Evolutionary conservation across 2,113 vertebrate species (phyloP).

Genomic region (Felis chaus): DNA sequence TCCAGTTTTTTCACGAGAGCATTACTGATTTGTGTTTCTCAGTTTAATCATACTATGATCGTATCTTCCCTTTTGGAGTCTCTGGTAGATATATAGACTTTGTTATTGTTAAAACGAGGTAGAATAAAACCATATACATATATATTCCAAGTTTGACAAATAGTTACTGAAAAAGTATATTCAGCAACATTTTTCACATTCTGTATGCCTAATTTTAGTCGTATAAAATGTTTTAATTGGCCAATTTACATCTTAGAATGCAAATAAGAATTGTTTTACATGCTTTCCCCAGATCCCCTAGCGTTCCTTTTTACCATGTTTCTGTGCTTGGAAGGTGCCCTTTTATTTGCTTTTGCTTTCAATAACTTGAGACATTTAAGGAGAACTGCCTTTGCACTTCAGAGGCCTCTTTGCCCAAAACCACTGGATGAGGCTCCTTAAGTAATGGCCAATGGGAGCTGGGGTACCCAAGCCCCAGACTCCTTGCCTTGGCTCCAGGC

Average conservation of each 20-base stretch:
- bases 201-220: background rate
- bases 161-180: background rate
- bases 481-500: background rate
- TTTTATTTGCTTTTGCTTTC: background rate
- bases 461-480: background rate
- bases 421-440: background rate
- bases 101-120: background rate
- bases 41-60: background rate
- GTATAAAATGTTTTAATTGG: background rate
- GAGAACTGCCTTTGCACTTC: background rate
- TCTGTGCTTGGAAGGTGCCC: background rate
- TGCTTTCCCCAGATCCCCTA: background rate
- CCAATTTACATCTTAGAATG: background rate
- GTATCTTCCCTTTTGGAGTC: background rate
- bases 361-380: background rate
- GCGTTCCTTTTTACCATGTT: background rate
- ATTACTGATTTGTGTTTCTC: constrained; percentile 20
- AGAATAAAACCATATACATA: background rate
- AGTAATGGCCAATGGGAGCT: background rate
- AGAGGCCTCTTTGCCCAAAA: background rate
- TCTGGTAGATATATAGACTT: background rate
- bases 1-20: background rate
- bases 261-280: background rate
- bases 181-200: background rate
- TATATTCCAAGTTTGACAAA: background rate